Base-by-base conservation (phyloP, 2,888 invertebrate species). In the Unio pictorum region DNA sequence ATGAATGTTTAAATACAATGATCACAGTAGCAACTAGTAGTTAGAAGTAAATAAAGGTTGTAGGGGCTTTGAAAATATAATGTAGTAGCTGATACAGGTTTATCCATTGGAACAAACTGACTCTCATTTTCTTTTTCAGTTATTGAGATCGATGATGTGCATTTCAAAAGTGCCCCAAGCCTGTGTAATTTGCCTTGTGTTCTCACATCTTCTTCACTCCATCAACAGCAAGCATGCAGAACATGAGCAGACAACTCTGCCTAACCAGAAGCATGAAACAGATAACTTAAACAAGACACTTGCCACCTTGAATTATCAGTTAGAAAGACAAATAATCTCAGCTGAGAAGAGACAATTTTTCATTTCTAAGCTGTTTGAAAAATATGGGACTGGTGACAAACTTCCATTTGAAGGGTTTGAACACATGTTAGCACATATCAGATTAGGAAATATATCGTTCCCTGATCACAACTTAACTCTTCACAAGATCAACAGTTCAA, bases 351-450 rank as follows among this genome's bases (percentile, higher is more conserved):
- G 45, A 57, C 68, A 71, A 28, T 77, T 63, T 54, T 81, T 76
- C 64, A 26, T 81, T 4, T 60, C 71, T 17, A 56, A 66, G n/a
- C 55, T 81, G n/a, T 74, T 79, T 67, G 56, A 56, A 26, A 78
- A 79, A 61, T 81, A 81, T 73, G 81, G 81, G 6, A 73, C 79
- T 68, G 78, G 75, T 8, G 58, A 55, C 3, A 26, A 64, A 2
- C 77, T 81, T 64, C 45, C 76, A 20, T 80, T 69, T 61, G 80
- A 80, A 69, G 81, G 78, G 3, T 78, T 79, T 66, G 79, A 80
- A 73, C 80, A 81, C 71, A 66, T 81, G 34, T 66, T 80, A 61
- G 61, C 75, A 26, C 69, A 75, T 34, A 61, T 81, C 45, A 75
- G 78, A 28, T 67, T 81, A 74, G 67, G 78, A 45, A 66, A 68